Percentiles rank a stretch among this genome's conserved stretches.
phyloP scores from a whole-genome alignment of 2,113 vertebrate species.

The Seriola aureovittata region DNA sequence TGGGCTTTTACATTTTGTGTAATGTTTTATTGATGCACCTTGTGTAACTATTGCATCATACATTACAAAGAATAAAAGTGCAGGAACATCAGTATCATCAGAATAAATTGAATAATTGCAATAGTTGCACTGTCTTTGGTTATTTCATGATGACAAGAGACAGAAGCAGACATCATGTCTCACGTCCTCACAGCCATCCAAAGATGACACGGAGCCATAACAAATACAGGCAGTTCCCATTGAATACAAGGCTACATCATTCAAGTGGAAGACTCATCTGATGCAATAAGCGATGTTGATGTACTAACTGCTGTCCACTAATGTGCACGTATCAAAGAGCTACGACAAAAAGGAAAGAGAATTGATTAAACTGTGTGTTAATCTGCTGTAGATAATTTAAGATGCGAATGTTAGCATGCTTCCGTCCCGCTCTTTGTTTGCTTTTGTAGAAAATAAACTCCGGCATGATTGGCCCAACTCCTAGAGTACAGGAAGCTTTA shows the following conservation, averaged over 20 bases:
- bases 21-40: constrained; percentile 74
- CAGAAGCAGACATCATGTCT: constrained; percentile 52
- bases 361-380: no score
- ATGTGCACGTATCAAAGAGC: constrained; percentile 16
- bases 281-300: constrained; percentile 49
- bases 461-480: no score
- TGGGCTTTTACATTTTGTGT: constrained; percentile 58
- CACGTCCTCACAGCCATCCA: constrained; percentile 39
- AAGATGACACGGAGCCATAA: constrained; percentile 69
- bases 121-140: constrained; percentile 71
- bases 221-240: constrained; percentile 44
- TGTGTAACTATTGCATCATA: constrained; percentile 79
- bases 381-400: no score
- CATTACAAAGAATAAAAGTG: constrained; percentile 72
- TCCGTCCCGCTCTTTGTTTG: no score
- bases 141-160: constrained; percentile 61
- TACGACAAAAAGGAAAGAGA: no score
- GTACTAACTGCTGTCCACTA: constrained; percentile 18
- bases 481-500: no score
- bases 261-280: constrained; percentile 49
- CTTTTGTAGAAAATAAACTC: neutral
- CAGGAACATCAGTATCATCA: constrained; percentile 71
- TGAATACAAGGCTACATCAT: neutral
- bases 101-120: constrained; percentile 74
- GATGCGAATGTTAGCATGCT: no score